These are phyloP conservation scores for Drosophila trapezifrons DNA, from an alignment of 1,140 invertebrate species.

Conservation along the genomic window DNA sequence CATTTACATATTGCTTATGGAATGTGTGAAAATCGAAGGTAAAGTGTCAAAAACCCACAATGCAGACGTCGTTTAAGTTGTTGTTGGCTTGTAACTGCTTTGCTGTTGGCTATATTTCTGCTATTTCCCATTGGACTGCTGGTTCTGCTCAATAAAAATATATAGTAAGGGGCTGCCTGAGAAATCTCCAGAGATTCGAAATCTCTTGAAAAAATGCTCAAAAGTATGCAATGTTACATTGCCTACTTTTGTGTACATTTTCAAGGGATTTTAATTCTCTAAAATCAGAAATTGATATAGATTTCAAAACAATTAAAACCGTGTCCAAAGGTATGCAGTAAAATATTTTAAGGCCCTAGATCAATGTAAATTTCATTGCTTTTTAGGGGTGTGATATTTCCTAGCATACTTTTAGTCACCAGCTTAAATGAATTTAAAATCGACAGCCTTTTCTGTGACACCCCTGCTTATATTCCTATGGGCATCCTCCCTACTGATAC, in stretches of 20 bases:
- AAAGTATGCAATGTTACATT: not conserved
- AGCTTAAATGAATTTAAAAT: not conserved
- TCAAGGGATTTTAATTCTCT: not conserved
- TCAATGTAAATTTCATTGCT: too few species aligned
- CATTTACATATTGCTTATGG: slow-evolving; percentile 36
- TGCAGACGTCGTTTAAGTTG: slow-evolving; percentile 52
- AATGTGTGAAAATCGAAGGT: slow-evolving; percentile 47
- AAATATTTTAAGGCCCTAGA: not conserved
- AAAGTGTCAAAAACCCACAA: not conserved
- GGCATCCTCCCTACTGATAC: not conserved
- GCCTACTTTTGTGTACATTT: not conserved
- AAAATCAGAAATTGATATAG: not conserved
- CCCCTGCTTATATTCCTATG: not conserved
- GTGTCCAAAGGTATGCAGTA: not conserved
- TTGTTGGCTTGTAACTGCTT: slow-evolving; percentile 56
- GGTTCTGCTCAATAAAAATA: slow-evolving; percentile 43
- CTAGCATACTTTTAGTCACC: not conserved
- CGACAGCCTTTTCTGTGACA: not conserved
- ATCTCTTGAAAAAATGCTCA: not conserved
- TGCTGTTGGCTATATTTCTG: slow-evolving; percentile 49
- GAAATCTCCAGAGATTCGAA: not conserved
- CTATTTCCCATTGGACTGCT: slow-evolving; percentile 43
- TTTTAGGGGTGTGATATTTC: not conserved
- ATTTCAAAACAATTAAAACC: not conserved
- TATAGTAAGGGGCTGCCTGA: not conserved